Conservation (phyloP, 2,113 vertebrate species). For the Nothocercus julius region DNA sequence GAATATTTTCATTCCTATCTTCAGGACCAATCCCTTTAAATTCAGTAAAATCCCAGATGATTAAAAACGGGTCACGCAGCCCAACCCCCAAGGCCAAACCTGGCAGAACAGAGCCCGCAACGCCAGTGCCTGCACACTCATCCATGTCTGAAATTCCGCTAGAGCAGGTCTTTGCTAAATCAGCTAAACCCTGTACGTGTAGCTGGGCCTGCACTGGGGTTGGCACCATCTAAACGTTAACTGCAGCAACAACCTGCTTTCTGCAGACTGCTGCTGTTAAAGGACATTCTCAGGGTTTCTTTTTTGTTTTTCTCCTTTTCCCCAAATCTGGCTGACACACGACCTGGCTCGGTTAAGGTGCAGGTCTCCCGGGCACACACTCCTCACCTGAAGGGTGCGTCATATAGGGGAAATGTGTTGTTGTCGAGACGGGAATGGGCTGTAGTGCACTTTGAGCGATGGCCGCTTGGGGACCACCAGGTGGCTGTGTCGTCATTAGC, state of each 20-base stretch:
- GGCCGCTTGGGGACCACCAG: conserved; percentile 91
- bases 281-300: conserved; percentile 29
- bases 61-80: background rate
- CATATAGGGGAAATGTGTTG: conserved; percentile 89
- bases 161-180: background rate
- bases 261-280: background rate
- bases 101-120: background rate
- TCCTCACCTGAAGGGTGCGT: conserved; percentile 87
- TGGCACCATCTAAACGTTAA: background rate
- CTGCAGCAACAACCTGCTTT: background rate
- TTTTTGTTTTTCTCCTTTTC: background rate
- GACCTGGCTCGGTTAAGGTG: conserved; percentile 68
- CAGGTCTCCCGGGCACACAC: conserved; percentile 82
- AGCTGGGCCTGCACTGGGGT: background rate
- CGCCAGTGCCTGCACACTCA: background rate
- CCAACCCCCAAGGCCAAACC: conserved; percentile 47
- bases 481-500: conserved; percentile 97
- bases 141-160: background rate
- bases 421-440: conserved; percentile 92
- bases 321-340: background rate
- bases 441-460: conserved; percentile 94
- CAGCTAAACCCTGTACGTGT: background rate
- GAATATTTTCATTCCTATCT: background rate
- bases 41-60: background rate
- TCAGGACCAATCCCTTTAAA: background rate